phyloP scores from a whole-genome alignment of 2,797 vertebrate species.

The Pipistrellus nathusii region DNA sequence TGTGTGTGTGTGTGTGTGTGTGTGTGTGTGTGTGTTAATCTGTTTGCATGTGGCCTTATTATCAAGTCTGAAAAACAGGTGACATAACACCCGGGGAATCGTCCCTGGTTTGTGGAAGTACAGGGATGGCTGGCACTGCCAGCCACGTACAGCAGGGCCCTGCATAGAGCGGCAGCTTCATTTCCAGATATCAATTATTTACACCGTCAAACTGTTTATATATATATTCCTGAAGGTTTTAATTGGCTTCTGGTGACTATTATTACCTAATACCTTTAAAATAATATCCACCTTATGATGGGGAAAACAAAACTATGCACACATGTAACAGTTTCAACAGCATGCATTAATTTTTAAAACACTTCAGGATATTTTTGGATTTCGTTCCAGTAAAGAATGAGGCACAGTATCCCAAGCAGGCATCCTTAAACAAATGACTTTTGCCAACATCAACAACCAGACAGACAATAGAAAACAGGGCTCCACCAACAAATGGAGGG shows the following conservation, averaged over 20 bases:
- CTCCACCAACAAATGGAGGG: conserved; percentile 82
- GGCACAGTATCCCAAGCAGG: conserved; percentile 48
- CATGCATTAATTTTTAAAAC: conserved; percentile 70
- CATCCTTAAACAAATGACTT: conserved; percentile 82
- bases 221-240: conserved; percentile 52
- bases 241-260: conserved; percentile 71
- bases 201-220: conserved; percentile 57
- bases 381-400: conserved; percentile 55
- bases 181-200: conserved; percentile 75
- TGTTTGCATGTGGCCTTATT: conserved; percentile 69
- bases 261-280: conserved; percentile 55
- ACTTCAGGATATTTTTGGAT: conserved; percentile 12
- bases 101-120: conserved; percentile 72
- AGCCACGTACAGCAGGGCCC: neutral
- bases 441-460: conserved; percentile 81
- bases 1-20: neutral
- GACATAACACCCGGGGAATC: conserved; percentile 88
- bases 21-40: neutral
- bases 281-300: conserved; percentile 52
- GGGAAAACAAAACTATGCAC: conserved; percentile 51
- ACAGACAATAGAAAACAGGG: conserved; percentile 87
- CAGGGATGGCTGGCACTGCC: neutral
- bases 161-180: neutral
- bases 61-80: conserved; percentile 89
- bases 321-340: conserved; percentile 8